phyloP scores from a whole-genome alignment of 2,113 vertebrate genomes.

The Larimichthys crocea region DNA sequence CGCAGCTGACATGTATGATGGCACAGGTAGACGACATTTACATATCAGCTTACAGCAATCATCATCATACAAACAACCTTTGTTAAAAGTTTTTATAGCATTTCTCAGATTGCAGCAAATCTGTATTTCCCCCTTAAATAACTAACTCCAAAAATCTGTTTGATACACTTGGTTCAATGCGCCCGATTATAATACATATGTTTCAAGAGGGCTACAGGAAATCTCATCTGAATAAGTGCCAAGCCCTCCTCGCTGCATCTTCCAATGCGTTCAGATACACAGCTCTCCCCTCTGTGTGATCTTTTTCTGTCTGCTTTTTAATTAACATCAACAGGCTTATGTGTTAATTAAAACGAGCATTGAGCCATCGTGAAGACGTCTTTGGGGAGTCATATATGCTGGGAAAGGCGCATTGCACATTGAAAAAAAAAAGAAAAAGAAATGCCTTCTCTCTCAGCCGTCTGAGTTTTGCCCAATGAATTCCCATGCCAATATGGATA shows the following conservation, averaged over 20 bases:
- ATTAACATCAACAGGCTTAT: conserved; percentile 81
- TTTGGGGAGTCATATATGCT: conserved; percentile 71
- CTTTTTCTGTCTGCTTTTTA: conserved; percentile 80
- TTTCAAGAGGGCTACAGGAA: conserved; percentile 44
- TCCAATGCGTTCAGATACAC: conserved; percentile 11
- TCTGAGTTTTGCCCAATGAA: conserved; percentile 55
- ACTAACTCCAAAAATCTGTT: conserved; percentile 22
- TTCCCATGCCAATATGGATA: conserved; percentile 55
- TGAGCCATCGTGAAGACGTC: conserved; percentile 68
- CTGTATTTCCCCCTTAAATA: conserved; percentile 10
- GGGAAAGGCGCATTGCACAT: conserved; percentile 45
- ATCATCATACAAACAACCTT: not conserved
- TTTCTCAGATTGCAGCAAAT: conserved; percentile 7
- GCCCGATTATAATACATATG: conserved; percentile 31
- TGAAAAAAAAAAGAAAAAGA: conserved; percentile 63
- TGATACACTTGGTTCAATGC: conserved; percentile 30
- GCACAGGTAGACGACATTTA: not conserved
- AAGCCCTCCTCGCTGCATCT: conserved; percentile 23
- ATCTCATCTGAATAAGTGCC: conserved; percentile 45
- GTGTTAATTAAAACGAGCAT: conserved; percentile 83
- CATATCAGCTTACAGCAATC: not conserved
- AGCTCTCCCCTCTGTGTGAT: conserved; percentile 58
- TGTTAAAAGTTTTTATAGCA: not conserved
- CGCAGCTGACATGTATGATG: not conserved
- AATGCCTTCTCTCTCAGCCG: conserved; percentile 47